Conservation (phyloP, 2,797 vertebrate species). For the Eupleurogrammus muticus region DNA sequence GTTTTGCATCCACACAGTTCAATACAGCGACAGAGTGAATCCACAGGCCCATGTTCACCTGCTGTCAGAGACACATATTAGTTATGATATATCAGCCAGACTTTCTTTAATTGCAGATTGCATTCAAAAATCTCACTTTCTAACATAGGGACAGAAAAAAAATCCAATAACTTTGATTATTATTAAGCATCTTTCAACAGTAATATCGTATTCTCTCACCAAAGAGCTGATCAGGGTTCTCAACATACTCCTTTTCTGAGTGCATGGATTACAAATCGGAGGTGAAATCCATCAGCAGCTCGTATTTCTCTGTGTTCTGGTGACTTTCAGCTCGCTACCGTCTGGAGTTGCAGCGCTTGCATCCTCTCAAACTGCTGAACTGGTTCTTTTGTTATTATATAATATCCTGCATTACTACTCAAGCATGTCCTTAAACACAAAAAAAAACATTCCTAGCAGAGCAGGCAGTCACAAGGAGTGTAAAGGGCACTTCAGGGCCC, state of each 20-base stretch:
- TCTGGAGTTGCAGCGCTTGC: constrained; percentile 67
- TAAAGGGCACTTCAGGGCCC: constrained; percentile 71
- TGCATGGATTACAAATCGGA: too few species aligned
- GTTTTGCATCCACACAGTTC: too few species aligned
- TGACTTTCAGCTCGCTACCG: constrained; percentile 12
- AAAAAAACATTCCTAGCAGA: constrained; percentile 71
- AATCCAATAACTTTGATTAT: too few species aligned
- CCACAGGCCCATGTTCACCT: too few species aligned
- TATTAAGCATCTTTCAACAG: neutral
- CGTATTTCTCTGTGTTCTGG: neutral
- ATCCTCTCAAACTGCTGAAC: constrained; percentile 76
- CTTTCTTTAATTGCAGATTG: too few species aligned
- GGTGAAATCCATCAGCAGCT: neutral
- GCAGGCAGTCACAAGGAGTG: constrained; percentile 70
- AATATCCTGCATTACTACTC: constrained; percentile 70
- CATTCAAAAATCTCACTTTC: too few species aligned
- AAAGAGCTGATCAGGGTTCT: neutral
- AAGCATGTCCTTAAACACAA: constrained; percentile 71
- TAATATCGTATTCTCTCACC: constrained; percentile 2
- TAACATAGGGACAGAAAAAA: too few species aligned
- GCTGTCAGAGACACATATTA: too few species aligned
- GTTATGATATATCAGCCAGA: too few species aligned
- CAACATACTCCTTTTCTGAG: too few species aligned
- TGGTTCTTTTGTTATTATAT: constrained; percentile 65
- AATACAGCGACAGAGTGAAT: too few species aligned